Evolutionary conservation across 2,888 invertebrate genomes (phyloP), one percentile per base, ranked within the genome.

Genomic region (Ophion costatus): DNA sequence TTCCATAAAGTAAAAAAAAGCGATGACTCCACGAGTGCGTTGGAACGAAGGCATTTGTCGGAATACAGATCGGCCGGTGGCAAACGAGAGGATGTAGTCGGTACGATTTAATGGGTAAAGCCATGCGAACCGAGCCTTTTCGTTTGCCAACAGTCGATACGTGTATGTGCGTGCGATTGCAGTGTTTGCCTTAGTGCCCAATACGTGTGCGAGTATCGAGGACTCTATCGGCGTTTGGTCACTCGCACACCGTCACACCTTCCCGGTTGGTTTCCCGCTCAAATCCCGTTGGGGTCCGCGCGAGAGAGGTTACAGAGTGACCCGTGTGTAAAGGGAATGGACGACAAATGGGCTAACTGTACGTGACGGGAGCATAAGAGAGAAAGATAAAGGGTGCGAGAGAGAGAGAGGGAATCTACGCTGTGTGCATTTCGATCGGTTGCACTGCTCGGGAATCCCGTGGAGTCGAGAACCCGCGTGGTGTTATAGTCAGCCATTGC

Each of bases 261-360:
- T 75, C 85, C 84, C 77, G 80, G 80, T 71, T 69, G 42, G 63
- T 82, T 85, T 85, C 76, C 86, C 79, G 80, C 80, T 87, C 73
- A 22, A 67, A 67, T 82, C 87, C 86, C 83, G 85, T 74, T 84
- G 87, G 88, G 86, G 76, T 66, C 77, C 45, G 3, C 7, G 82
- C 61, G 33, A 66, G 51, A 22, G 89, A 88, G 87, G 87, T 89
- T 87, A 88, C 87, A 80, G 81, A 89, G 88, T 89, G 87, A 86
- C 84, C 85, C 87, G 87, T 84, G 86, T 89, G 90, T 89, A 88
- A 90, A 89, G 88, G 89, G 89, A 90, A 89, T 87, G 84, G 86
- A 89, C 89, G 90, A 91, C 89, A 90, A 91, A 90, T 88, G 90
- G 85, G 87, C 84, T 88, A 69, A 88, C 89, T 89, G 90, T 89